Base-by-base conservation (phyloP, 2,797 vertebrate species). In the Balearica regulorum region DNA sequence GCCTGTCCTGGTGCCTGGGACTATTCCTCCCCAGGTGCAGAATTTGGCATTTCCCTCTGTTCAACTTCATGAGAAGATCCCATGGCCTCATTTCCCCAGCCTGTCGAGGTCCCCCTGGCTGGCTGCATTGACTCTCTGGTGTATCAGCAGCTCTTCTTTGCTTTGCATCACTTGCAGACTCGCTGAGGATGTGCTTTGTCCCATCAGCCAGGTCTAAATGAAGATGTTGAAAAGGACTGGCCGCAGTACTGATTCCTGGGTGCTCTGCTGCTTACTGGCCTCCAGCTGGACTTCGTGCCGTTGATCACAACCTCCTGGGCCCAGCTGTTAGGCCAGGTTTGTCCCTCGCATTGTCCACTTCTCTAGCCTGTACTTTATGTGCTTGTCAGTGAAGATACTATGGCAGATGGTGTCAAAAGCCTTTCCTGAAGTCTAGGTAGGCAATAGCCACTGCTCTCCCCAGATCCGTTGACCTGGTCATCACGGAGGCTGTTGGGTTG, bases 51-150 rank as follows among this genome's bases (percentile, higher is more conserved):
- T 53, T 53, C 51, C 26, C 51, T 53, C 51, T 53, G 51, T 26
- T 53, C 51, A 53, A 53, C 51, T 37, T 44, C 4, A 5, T 4
- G 26, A 81, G 46, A 64, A 81, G 46, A 60, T 61, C 12, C 20
- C 37, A 8, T 29, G 3, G 21, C 24, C 24, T 26, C 9, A 0
- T 29, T 76, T 86, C 31, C 83, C 29, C n/a, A 65, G 39, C 29
- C 35, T 79, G 13, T 46, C 0, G 0, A 6, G 29, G 33, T 60
- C 18, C 37, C 9, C 5, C 31, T 58, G 72, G 28, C 26, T 71
- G 25, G 24, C 53, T 43, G 21, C 43, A 29, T 13, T 53, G 26
- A 28, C 11, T 24, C 14, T 35, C 12, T 55, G 49, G 58, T 8
- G 1, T 49, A 35, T n/a, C 49, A 70, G 57, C 39, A 11, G 5